Evolutionary conservation across 2,888 invertebrate genomes (phyloP).

Genomic region (Parochlus steinenii): DNA sequence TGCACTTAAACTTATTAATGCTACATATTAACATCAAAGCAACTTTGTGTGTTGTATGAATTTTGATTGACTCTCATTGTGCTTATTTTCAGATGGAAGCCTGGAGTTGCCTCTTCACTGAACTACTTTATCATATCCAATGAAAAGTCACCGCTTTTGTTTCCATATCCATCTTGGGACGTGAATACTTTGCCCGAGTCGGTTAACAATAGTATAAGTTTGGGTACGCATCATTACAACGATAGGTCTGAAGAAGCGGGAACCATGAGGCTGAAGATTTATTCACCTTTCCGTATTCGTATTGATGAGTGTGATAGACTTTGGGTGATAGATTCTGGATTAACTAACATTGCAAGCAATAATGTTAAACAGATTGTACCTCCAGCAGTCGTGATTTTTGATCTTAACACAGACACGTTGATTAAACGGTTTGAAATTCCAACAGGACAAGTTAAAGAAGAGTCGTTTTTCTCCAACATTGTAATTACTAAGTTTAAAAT

Average conservation of each 20-base stretch:
- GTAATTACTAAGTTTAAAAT: constrained; percentile 32
- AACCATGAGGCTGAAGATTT: constrained; percentile 38
- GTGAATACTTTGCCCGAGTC: constrained; percentile 61
- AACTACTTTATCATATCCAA: constrained; percentile 43
- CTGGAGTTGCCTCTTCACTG: constrained; percentile 52
- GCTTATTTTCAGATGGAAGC: constrained; percentile 39
- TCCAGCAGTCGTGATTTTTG: constrained; percentile 50
- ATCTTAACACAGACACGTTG: constrained; percentile 56
- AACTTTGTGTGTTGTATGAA: too few species aligned
- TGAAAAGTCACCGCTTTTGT: constrained; percentile 52
- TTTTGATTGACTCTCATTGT: too few species aligned
- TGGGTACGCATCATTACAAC: too few species aligned
- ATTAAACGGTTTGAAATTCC: constrained; percentile 52
- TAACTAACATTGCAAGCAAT: constrained; percentile 59
- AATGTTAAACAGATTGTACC: constrained; percentile 41
- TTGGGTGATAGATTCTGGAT: constrained; percentile 68
- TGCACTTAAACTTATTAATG: too few species aligned
- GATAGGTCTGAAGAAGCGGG: too few species aligned
- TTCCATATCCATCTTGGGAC: constrained; percentile 60
- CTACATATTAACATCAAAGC: too few species aligned
- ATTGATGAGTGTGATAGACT: constrained; percentile 63
- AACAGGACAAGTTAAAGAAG: constrained; percentile 46
- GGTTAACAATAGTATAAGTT: too few species aligned
- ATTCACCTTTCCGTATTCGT: constrained; percentile 55
- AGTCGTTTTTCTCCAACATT: constrained; percentile 67